Evolutionary conservation across 1,140 invertebrate genomes (phyloP).

Genomic region (Phortica variegata): DNA sequence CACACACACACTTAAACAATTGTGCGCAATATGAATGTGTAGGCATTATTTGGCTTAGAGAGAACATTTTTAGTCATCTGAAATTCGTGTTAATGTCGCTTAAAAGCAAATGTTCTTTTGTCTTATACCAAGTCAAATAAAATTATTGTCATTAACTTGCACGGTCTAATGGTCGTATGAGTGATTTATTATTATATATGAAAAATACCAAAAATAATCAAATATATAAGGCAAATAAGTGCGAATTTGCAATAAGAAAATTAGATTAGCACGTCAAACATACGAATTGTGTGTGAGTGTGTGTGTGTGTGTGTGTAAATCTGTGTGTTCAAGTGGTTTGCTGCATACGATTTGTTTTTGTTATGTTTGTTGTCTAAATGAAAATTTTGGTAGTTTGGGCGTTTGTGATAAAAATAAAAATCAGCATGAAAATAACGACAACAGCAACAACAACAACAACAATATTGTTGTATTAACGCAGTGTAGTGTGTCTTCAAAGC

Average conservation of each 20-base stretch:
- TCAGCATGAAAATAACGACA: conserved; percentile 53
- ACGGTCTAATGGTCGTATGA: no score
- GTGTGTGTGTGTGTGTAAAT: background rate
- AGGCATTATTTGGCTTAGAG: no score
- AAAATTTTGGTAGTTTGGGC: conserved; percentile 51
- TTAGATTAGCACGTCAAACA: background rate
- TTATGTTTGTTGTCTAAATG: conserved; percentile 15
- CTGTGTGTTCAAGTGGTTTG: background rate
- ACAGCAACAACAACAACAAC: conserved; percentile 6
- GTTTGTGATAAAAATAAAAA: conserved; percentile 54
- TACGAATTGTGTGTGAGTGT: background rate
- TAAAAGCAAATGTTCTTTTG: no score
- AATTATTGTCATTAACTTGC: no score
- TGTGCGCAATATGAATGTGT: no score
- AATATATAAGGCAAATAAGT: no score
- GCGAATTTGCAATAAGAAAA: background rate
- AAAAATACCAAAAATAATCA: no score
- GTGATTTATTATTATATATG: no score
- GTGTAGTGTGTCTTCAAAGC: background rate
- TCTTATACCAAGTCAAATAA: no score
- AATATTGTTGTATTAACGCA: conserved; percentile 19
- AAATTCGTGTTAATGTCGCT: no score
- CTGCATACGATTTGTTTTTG: conserved; percentile 13
- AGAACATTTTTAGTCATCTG: no score
- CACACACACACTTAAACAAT: no score